Percentiles rank a stretch among this genome's conserved stretches.
Conservation (phyloP, 2,797 vertebrate genomes). For the Pangasius mekongensis region DNA sequence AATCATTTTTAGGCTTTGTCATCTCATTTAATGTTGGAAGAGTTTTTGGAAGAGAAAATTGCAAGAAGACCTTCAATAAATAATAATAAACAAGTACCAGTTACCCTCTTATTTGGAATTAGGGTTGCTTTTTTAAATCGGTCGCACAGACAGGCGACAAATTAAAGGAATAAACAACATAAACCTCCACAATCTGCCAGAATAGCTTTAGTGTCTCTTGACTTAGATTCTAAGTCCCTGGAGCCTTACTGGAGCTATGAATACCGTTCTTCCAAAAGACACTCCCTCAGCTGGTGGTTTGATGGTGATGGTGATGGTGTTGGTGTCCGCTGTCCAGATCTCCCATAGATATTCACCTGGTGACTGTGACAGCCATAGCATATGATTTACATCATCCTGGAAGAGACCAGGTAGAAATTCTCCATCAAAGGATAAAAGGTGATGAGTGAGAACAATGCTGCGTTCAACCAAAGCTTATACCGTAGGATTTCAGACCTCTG, state of each 20-base stretch:
- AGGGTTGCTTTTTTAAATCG: not conserved
- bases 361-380: not conserved
- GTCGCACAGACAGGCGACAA: not conserved
- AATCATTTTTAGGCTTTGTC: not conserved
- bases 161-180: not conserved
- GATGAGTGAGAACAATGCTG: not conserved
- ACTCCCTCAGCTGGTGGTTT: no score
- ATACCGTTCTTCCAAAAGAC: not conserved
- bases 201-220: not conserved
- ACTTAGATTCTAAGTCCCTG: not conserved
- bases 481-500: not conserved
- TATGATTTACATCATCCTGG: not conserved
- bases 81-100: not conserved
- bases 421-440: not conserved
- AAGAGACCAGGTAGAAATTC: not conserved
- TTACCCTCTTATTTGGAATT: not conserved
- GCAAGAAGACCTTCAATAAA: not conserved
- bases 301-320: not conserved
- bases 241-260: not conserved
- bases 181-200: not conserved
- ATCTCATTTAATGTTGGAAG: not conserved
- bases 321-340: not conserved
- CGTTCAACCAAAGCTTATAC: not conserved
- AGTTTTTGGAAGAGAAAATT: not conserved
- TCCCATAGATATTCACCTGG: not conserved